These are phyloP conservation scores for Neotoma lepida DNA, from an alignment of 2,113 vertebrate genomes.

Conservation along the genomic window DNA sequence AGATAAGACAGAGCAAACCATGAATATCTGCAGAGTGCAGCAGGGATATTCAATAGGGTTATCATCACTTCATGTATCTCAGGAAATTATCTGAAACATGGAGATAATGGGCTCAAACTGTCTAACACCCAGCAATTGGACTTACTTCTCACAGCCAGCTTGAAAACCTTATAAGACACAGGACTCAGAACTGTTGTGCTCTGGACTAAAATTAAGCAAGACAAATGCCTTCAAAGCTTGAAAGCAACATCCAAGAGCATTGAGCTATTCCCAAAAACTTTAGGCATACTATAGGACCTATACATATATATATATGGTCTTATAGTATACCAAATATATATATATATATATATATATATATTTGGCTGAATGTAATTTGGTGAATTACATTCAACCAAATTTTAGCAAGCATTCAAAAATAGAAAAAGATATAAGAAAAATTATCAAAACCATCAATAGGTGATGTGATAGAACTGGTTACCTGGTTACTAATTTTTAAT, in stretches of 20 bases:
- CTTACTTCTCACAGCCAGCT: not conserved
- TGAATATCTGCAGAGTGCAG: not conserved
- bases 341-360: not conserved
- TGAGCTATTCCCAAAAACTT: not conserved
- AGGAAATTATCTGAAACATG: not conserved
- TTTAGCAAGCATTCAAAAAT: not conserved
- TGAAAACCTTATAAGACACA: not conserved
- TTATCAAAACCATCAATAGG: not conserved
- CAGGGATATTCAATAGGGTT: not conserved
- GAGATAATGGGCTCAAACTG: not conserved
- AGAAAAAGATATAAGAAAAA: not conserved
- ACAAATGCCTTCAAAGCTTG: not conserved
- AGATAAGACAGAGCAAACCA: not conserved
- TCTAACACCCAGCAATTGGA: not conserved
- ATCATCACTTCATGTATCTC: not conserved
- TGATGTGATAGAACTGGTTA: not conserved
- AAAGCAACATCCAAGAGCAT: not conserved
- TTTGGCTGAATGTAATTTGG: no score
- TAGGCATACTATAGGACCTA: not conserved
- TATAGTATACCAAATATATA: no score
- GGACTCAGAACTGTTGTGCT: not conserved
- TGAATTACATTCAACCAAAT: not conserved
- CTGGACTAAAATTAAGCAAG: not conserved
- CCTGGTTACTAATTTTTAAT: not conserved
- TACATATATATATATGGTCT: not conserved